These are phyloP conservation scores for Spodoptera picta DNA, from an alignment of 2,888 invertebrate species.

Conservation along the genomic window DNA sequence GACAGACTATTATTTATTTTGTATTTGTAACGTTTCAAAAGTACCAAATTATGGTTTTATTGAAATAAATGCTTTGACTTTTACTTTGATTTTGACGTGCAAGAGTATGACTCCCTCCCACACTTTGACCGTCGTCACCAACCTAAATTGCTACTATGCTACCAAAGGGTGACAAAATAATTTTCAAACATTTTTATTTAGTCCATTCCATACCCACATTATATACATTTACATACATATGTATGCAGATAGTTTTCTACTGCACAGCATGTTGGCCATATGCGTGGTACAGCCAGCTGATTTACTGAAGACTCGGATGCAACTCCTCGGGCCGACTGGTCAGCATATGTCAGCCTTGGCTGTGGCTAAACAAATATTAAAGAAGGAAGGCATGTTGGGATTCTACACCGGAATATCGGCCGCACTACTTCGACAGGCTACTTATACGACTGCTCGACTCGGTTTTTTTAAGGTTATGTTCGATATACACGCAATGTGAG, in stretches of 20 bases:
- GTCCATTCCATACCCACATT: neutral
- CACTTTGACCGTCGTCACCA: too few relatives aligned
- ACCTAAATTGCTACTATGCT: too few relatives aligned
- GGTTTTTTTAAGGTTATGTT: slow-evolving; percentile 97
- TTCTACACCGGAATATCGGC: slow-evolving; percentile 97
- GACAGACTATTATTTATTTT: too few relatives aligned
- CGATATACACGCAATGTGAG: slow-evolving; percentile 69
- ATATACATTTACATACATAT: neutral
- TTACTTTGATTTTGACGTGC: too few relatives aligned
- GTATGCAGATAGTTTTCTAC: too few relatives aligned
- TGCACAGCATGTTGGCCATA: slow-evolving; percentile 67
- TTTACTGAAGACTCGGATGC: slow-evolving; percentile 74
- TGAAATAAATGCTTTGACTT: too few relatives aligned
- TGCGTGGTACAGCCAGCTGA: slow-evolving; percentile 72
- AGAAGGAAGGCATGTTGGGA: slow-evolving; percentile 94
- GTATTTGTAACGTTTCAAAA: too few relatives aligned
- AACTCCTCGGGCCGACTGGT: slow-evolving; percentile 83
- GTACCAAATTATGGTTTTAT: too few relatives aligned
- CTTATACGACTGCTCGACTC: slow-evolving; percentile 97
- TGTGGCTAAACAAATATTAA: slow-evolving; percentile 91
- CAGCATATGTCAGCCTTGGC: slow-evolving; percentile 91
- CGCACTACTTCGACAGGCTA: slow-evolving; percentile 97
- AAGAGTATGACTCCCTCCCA: too few relatives aligned
- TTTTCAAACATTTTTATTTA: too few relatives aligned
- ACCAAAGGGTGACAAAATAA: too few relatives aligned